phyloP scores from a whole-genome alignment of 2,113 vertebrate species.

The Cephalopterus ornatus region DNA sequence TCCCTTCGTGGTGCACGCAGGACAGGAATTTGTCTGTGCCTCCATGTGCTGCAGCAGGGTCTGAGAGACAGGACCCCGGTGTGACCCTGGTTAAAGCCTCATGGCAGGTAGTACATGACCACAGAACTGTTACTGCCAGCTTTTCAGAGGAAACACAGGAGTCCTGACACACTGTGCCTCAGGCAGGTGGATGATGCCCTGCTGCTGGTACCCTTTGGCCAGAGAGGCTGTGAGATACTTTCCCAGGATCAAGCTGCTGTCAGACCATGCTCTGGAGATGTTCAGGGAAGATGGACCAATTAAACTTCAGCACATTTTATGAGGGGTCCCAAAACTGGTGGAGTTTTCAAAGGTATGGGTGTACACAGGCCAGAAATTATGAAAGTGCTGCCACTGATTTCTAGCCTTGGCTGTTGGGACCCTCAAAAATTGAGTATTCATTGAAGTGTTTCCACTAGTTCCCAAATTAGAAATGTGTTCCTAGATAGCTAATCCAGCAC shows the following conservation, averaged over 20 bases:
- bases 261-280: neutral
- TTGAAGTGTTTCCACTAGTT: neutral
- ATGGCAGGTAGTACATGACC: neutral
- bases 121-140: accelerated
- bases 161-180: accelerated
- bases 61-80: neutral
- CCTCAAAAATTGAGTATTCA: neutral
- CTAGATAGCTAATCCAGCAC: neutral
- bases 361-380: neutral
- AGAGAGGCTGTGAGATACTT: neutral
- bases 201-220: neutral
- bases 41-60: neutral
- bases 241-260: neutral
- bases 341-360: neutral
- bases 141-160: neutral
- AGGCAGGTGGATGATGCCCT: neutral
- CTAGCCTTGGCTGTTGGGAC: neutral
- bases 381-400: neutral
- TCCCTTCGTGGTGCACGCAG: neutral
- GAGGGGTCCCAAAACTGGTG: neutral
- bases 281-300: neutral
- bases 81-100: accelerated
- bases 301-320: neutral
- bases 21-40: neutral
- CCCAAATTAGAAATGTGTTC: neutral